Conservation (phyloP, 1,140 invertebrate species). For the Drosophila mauritiana region DNA sequence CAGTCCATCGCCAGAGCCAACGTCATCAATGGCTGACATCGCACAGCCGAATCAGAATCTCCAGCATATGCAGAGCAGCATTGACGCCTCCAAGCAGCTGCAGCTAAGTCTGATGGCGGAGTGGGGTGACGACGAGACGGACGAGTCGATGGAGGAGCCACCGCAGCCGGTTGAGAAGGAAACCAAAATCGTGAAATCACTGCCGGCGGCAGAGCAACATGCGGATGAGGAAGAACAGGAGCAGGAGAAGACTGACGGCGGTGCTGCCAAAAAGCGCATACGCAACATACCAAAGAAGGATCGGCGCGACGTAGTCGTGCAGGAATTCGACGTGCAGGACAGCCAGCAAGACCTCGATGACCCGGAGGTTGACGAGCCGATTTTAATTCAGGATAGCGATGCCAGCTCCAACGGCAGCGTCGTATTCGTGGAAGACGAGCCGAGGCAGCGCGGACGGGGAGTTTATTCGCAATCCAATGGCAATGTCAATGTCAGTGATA, state of each 20-base stretch:
- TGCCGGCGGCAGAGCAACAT: background rate
- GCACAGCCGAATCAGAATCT: background rate
- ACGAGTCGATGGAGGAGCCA: constrained; percentile 23
- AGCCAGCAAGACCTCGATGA: background rate
- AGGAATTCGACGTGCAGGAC: constrained; percentile 52
- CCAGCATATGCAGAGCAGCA: background rate
- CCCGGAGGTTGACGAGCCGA: constrained; percentile 38
- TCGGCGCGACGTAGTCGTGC: constrained; percentile 61
- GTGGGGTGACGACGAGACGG: constrained; percentile 64
- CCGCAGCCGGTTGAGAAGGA: background rate
- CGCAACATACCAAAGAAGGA: constrained; percentile 84
- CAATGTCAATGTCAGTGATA: background rate
- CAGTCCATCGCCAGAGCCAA: background rate
- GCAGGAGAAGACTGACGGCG: background rate
- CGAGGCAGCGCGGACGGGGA: constrained; percentile 18
- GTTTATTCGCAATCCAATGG: background rate
- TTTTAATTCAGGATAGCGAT: constrained; percentile 69
- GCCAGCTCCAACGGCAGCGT: constrained; percentile 68
- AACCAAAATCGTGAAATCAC: background rate
- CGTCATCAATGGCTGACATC: background rate
- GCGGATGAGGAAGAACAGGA: background rate
- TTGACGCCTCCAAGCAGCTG: constrained; percentile 36
- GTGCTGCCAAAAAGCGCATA: constrained; percentile 46
- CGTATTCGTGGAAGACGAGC: constrained; percentile 57
- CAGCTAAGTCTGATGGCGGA: constrained; percentile 60